phyloP scores from a whole-genome alignment of 2,113 vertebrate genomes.

The Oryzias melastigma region DNA sequence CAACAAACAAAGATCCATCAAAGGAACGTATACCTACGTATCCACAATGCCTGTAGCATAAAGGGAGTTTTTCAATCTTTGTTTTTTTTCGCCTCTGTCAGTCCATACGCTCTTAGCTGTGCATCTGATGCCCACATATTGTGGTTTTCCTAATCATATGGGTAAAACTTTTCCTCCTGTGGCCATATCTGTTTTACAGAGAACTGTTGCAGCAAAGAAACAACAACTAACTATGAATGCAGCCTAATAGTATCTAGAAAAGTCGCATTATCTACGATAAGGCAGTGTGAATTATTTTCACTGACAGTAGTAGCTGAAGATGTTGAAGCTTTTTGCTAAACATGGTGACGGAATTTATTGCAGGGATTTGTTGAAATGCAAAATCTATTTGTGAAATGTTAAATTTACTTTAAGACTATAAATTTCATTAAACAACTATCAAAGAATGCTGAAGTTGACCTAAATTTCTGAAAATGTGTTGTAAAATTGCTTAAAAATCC shows the following conservation, averaged over 20 bases:
- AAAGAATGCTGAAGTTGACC: too few relatives aligned
- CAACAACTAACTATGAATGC: slow-evolving; percentile 1
- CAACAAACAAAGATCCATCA: slow-evolving; percentile 57
- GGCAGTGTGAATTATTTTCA: too few relatives aligned
- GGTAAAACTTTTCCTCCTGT: slow-evolving; percentile 26
- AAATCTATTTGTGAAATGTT: too few relatives aligned
- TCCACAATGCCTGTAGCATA: slow-evolving; percentile 36
- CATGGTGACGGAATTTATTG: too few relatives aligned
- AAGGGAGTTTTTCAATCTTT: slow-evolving; percentile 43
- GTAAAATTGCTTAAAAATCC: too few relatives aligned
- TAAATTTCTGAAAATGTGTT: too few relatives aligned
- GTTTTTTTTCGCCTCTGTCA: slow-evolving; percentile 27
- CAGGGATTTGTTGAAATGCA: too few relatives aligned
- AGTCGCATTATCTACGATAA: too few relatives aligned
- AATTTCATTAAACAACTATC: too few relatives aligned
- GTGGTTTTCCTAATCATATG: slow-evolving; percentile 19
- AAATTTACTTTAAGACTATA: too few relatives aligned
- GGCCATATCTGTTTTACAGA: slow-evolving; percentile 18
- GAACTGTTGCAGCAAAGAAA: slow-evolving; percentile 27
- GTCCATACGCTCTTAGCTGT: background rate
- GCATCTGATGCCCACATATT: slow-evolving; percentile 11
- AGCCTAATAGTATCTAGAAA: slow-evolving; percentile 13
- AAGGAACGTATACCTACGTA: slow-evolving; percentile 31
- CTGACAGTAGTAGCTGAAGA: too few relatives aligned
- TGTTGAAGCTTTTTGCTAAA: too few relatives aligned